Base-by-base conservation (phyloP, 1,140 invertebrate genomes). In the Phthorimaea operculella region DNA sequence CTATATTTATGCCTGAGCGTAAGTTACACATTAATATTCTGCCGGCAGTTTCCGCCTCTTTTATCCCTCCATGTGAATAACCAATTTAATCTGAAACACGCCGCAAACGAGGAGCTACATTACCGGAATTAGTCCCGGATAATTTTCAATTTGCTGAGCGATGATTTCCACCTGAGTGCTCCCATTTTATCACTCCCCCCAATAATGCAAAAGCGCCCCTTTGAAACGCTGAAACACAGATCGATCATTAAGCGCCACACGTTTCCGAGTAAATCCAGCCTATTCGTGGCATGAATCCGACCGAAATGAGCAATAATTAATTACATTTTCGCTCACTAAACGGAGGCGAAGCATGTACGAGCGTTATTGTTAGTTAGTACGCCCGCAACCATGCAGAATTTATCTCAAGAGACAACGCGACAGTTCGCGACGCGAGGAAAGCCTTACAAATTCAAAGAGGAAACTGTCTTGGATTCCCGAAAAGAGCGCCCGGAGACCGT, bases 241-340 rank as follows among this genome's bases (percentile, higher is more conserved):
- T 51, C 62, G 59, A 59, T 66, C 53, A 61, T 66, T 62, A 58
- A 58, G 45, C 47, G 55, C 52, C 57, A 60, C 54, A 57, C 52
- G 57, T 62, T 59, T 47, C 15, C 52, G 60, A 39, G 39, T 33
- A 55, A 62, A 62, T 66, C 60, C 42, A 58, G 54, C 51, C 47
- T 56, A 61, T 55, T 64, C 45, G 57, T 14, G 57, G 57, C 62
- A 63, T 62, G 60, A 67, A 64, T 64, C 60, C 63, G 54, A 51
- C 60, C 62, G 49, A 58, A 68, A 66, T 68, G 58, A 60, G 60
- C 55, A 64, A 62, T 68, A 68, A 68, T 65, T 73, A 70, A 70
- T 69, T 63, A 67, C 63, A 66, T 68, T 68, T 66, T 66, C 63
- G 59, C 56, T 57, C 62, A 52, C 62, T 70, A 74, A 66, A 66